Evolutionary conservation across 2,888 invertebrate species (phyloP).

Genomic region (Volucella inflata): DNA sequence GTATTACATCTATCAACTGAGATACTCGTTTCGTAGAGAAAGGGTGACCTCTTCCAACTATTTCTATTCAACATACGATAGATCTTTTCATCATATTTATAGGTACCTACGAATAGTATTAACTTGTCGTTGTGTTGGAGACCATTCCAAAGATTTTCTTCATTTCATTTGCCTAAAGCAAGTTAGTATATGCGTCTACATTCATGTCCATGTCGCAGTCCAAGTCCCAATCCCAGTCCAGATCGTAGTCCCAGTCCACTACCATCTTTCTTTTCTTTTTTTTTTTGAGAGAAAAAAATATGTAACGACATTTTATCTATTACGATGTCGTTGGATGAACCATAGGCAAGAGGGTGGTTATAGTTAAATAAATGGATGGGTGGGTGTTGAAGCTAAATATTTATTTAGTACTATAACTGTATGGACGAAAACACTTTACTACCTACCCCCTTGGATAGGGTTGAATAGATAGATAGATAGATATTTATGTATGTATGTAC

Average conservation of each 20-base stretch:
- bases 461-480: not conserved
- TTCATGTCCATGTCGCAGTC: not conserved
- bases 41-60: not conserved
- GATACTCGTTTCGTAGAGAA: not conserved
- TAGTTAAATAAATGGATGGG: slow-evolving; percentile 16
- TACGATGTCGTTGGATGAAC: slow-evolving; percentile 68
- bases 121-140: slow-evolving; percentile 48
- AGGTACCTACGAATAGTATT: not conserved
- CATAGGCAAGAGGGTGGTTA: slow-evolving; percentile 23
- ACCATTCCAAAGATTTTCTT: slow-evolving; percentile 67
- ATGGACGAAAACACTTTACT: slow-evolving; percentile 33
- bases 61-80: slow-evolving; percentile 26
- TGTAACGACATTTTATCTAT: slow-evolving; percentile 42
- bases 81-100: slow-evolving; percentile 67
- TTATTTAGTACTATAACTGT: slow-evolving; percentile 41
- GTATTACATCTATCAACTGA: slow-evolving; percentile 8
- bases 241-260: too few species aligned
- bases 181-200: slow-evolving; percentile 14
- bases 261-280: slow-evolving; percentile 46
- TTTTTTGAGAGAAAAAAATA: slow-evolving; percentile 31
- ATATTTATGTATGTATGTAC: too few species aligned
- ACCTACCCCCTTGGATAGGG: slow-evolving; percentile 30
- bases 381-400: slow-evolving; percentile 45
- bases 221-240: too few species aligned
- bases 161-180: slow-evolving; percentile 23